These are phyloP conservation scores for Pachypsylla venusta DNA, from an alignment of 1,140 invertebrate species.

Conservation along the genomic window DNA sequence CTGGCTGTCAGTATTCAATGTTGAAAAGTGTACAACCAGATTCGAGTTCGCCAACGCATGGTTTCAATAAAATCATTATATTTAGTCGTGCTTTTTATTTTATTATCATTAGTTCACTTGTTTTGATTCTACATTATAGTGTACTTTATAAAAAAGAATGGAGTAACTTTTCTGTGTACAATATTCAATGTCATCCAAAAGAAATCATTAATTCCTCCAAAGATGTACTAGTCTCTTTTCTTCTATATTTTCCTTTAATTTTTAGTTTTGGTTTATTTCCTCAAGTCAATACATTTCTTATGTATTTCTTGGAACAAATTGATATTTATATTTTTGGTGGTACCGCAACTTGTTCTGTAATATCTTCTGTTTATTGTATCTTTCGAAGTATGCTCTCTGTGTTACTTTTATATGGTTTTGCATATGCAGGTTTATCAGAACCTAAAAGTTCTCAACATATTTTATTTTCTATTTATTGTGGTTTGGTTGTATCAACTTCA, in stretches of 20 bases:
- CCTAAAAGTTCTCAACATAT: conserved; percentile 76
- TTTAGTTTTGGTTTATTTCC: conserved; percentile 91
- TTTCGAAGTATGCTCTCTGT: conserved; percentile 64
- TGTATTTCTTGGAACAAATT: conserved; percentile 89
- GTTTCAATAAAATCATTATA: conserved; percentile 90
- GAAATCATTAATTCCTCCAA: conserved; percentile 48
- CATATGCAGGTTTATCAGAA: conserved; percentile 65
- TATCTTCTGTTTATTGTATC: conserved; percentile 71
- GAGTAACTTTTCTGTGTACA: conserved; percentile 50
- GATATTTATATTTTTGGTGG: conserved; percentile 97
- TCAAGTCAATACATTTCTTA: conserved; percentile 90
- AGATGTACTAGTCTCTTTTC: conserved; percentile 58
- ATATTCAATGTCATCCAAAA: conserved; percentile 50
- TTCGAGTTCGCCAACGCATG: conserved; percentile 93
- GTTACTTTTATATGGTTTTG: conserved; percentile 71
- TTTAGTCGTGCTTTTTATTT: conserved; percentile 93
- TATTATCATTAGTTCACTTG: conserved; percentile 61
- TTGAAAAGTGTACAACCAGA: conserved; percentile 98
- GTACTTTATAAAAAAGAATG: conserved; percentile 32
- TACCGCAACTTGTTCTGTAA: conserved; percentile 80
- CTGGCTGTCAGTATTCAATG: conserved; percentile 92
- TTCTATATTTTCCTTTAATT: conserved; percentile 80
- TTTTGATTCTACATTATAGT: conserved; percentile 49
- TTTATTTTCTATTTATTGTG: conserved; percentile 89
- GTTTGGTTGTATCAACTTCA: conserved; percentile 67